Percentiles rank a stretch among this genome's conserved stretches.
phyloP scores from a whole-genome alignment of 2,113 vertebrate species.

The Bubo scandiacus region DNA sequence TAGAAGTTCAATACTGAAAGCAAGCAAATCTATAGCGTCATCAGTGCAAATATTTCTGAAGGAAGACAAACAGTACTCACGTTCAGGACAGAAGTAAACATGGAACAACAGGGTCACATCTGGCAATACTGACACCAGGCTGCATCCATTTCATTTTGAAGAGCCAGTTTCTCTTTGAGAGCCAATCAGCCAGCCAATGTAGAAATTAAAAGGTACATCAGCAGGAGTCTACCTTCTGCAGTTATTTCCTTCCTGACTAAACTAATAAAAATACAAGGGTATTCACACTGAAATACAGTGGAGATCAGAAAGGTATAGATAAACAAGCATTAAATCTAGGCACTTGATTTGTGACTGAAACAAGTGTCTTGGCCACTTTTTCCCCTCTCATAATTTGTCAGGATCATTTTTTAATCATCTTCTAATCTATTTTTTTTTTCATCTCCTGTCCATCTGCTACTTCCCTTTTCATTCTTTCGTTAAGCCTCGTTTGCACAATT shows the following conservation, averaged over 20 bases:
- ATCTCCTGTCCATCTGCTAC: background rate
- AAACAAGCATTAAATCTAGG: background rate
- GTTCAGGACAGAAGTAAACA: background rate
- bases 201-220: background rate
- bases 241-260: background rate
- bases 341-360: background rate
- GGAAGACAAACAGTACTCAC: background rate
- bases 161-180: background rate
- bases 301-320: background rate
- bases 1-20: background rate
- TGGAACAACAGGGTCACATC: accelerated
- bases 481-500: background rate
- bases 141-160: background rate
- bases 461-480: background rate
- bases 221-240: background rate
- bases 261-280: background rate
- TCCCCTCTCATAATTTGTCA: background rate
- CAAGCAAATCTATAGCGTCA: background rate
- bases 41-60: background rate
- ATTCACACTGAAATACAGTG: background rate
- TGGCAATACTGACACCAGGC: background rate
- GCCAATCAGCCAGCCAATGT: background rate
- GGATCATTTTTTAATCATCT: background rate
- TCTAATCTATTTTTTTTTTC: background rate
- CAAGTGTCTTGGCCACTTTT: background rate